Evolutionary conservation across 2,888 invertebrate species (phyloP), one percentile per base, ranked within the genome.

Genomic region (Hybos culiciformis): DNA sequence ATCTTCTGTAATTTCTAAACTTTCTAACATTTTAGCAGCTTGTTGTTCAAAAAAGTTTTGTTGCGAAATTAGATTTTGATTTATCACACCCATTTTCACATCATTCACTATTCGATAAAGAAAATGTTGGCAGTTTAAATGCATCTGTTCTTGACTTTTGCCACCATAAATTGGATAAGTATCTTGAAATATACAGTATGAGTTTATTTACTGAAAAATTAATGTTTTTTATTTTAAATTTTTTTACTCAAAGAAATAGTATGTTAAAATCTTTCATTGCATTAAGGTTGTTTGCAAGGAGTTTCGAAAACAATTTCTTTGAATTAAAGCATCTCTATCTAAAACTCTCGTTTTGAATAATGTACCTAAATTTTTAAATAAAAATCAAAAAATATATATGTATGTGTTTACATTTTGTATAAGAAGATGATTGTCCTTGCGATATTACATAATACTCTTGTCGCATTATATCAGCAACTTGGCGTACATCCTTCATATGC

Each of bases 31-130:
- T 9, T 58, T 52, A 0, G 57, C 57, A 0, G 64, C 60, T 38
- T 60, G 59, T 20, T 54, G 51, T 42, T 66, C 66, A 42, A 66
- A 66, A 47, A 58, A 66, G 33, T 59, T 57, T 0, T 63, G 60
- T 43, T 63, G 56, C 1, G 53, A 51, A 14, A 66, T 56, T 19
- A 57, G 52, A 12, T 38, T 52, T 14, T 65, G 61, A 24, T 41
- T 53, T 1, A 59, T 32, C 6, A 51, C 46, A 5, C 65, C 64
- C 32, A 53, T 56, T 5, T 55, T 55, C 57, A 66, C 56, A 43
- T 64, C 62, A 32, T 54, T 51, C 12, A 48, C 49, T 2, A 51
- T 53, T 5, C 60, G 31, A 2, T 12, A n/a, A n/a, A n/a, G n/a
- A n/a, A n/a, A n/a, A 32, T 54, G 51, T n/a, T 48, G 49, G 2